A percentile compares a stretch with the other conserved stretches of the same genome.
Conservation (phyloP, 2,888 invertebrate species). For the Phymatocera aterrima region DNA sequence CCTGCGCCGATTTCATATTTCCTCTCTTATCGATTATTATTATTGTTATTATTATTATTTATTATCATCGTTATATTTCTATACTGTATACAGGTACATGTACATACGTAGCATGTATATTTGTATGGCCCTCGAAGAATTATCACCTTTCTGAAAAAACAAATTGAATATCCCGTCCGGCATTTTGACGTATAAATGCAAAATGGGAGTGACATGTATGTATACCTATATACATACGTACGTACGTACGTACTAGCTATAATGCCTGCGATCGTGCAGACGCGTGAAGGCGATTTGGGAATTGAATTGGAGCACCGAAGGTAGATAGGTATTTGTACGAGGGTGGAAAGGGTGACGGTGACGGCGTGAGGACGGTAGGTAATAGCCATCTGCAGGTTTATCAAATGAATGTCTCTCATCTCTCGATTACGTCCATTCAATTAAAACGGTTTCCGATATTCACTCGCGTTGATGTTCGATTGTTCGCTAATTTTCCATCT, state of each 20-base stretch:
- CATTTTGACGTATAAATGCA: too few relatives aligned
- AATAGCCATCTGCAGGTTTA: constrained; percentile 39
- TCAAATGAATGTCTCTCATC: constrained; percentile 43
- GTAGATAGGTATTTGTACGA: neutral
- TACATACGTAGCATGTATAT: too few relatives aligned
- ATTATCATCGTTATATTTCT: too few relatives aligned
- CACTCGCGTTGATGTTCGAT: constrained; percentile 40
- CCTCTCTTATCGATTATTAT: too few relatives aligned
- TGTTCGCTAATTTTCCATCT: constrained; percentile 42
- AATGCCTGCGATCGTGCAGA: neutral
- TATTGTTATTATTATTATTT: too few relatives aligned
- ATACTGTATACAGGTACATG: too few relatives aligned
- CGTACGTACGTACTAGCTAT: neutral
- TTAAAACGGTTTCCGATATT: constrained; percentile 44
- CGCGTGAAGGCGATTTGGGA: constrained; percentile 28
- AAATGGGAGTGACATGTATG: neutral
- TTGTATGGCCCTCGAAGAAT: too few relatives aligned
- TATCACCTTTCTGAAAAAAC: too few relatives aligned
- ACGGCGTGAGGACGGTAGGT: neutral
- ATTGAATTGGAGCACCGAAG: constrained; percentile 34
- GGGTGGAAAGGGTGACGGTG: neutral
- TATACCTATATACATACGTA: too few relatives aligned
- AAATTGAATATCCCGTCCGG: too few relatives aligned
- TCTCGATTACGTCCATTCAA: constrained; percentile 42
- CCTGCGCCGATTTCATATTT: too few relatives aligned